Evolutionary conservation across 2,797 vertebrate species (phyloP).

Genomic region (Sus cebifrons): DNA sequence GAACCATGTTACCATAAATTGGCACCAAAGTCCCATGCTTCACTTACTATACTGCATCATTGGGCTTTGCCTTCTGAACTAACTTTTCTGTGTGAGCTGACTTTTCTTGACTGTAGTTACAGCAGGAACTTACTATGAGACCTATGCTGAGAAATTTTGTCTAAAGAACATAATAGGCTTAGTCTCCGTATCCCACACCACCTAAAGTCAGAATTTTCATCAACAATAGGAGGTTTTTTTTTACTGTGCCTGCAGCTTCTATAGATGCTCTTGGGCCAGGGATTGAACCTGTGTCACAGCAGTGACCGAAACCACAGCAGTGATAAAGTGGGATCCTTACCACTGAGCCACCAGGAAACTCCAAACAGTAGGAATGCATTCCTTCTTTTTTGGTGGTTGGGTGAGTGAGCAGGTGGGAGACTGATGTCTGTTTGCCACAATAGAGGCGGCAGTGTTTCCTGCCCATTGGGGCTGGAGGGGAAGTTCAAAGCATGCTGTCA

Average conservation of each 20-base stretch:
- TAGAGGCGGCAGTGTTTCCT: neutral
- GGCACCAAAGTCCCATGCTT: neutral
- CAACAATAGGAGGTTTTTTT: neutral
- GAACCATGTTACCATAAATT: neutral
- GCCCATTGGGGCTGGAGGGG: neutral
- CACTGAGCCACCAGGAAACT: too few species aligned
- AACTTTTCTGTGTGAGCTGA: neutral
- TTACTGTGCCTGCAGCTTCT: too few species aligned
- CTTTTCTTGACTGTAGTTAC: neutral
- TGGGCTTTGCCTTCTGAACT: neutral
- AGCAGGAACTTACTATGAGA: neutral
- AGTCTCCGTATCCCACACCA: neutral
- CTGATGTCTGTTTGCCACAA: neutral
- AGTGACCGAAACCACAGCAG: too few species aligned
- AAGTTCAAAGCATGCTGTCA: neutral
- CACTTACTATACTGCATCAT: neutral
- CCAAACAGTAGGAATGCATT: neutral
- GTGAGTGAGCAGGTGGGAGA: neutral
- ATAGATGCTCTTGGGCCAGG: too few species aligned
- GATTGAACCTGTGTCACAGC: too few species aligned
- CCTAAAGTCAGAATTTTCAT: neutral
- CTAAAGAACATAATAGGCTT: neutral
- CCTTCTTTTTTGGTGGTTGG: neutral
- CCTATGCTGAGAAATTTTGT: neutral
- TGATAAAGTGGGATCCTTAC: too few species aligned